These are phyloP conservation scores for Echiichthys vipera DNA, from an alignment of 2,797 vertebrate genomes.

Conservation along the genomic window DNA sequence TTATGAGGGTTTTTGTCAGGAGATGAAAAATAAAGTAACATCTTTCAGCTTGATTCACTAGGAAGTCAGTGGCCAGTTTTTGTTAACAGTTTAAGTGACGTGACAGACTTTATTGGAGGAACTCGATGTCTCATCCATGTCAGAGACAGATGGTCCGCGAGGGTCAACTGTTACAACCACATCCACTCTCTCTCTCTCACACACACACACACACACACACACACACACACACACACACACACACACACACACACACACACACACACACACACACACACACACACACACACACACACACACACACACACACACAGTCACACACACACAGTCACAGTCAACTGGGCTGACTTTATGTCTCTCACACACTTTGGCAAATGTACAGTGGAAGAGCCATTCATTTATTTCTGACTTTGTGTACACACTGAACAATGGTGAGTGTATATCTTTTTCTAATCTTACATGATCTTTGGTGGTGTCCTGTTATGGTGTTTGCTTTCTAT, in stretches of 20 bases:
- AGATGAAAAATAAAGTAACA: neutral
- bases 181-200: conserved; percentile 3
- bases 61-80: neutral
- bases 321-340: too few species aligned
- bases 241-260: too few species aligned
- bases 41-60: neutral
- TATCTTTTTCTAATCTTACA: conserved; percentile 15
- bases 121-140: conserved; percentile 44
- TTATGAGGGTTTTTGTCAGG: neutral
- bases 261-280: too few species aligned
- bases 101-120: neutral
- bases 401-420: conserved; percentile 30
- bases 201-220: too few species aligned
- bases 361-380: neutral
- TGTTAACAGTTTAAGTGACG: neutral
- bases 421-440: conserved; percentile 60
- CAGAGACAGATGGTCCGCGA: conserved; percentile 68
- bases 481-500: conserved; percentile 52
- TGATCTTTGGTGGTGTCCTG: conserved; percentile 50
- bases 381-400: neutral
- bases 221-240: too few species aligned
- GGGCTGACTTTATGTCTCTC: neutral
- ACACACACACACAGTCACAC: too few species aligned
- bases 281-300: too few species aligned
- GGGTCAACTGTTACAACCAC: conserved; percentile 45